A percentile compares a stretch with the other conserved stretches of the same genome.
Conservation (phyloP, 2,797 vertebrate genomes). For the Brachymystax lenok region DNA sequence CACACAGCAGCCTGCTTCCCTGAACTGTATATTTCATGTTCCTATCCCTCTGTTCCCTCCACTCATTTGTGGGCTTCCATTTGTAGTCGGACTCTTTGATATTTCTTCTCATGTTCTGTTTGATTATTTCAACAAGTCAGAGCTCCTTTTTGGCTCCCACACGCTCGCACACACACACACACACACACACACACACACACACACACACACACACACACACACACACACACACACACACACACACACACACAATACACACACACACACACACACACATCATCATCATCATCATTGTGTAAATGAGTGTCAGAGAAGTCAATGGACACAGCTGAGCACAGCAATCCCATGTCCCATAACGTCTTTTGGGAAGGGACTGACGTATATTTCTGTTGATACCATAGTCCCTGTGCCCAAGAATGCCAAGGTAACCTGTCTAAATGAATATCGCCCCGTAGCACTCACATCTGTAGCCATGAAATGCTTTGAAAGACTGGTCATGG, state of each 20-base stretch:
- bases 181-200: neutral
- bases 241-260: no score
- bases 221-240: neutral
- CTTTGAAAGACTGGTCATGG: no score
- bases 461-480: no score
- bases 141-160: neutral
- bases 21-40: slow-evolving; percentile 59
- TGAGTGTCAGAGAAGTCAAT: neutral
- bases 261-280: neutral
- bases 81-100: slow-evolving; percentile 67
- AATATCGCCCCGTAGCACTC: no score
- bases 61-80: slow-evolving; percentile 62
- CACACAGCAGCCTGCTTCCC: slow-evolving; percentile 68
- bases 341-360: neutral
- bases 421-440: no score
- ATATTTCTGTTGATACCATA: no score
- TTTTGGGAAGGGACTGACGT: no score
- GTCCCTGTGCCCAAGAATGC: no score
- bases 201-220: neutral
- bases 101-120: slow-evolving; percentile 24
- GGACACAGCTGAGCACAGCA: neutral
- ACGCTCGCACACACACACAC: no score
- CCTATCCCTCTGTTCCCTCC: slow-evolving; percentile 32
- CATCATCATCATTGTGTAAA: neutral
- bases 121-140: neutral